phyloP scores from a whole-genome alignment of 2,797 vertebrate species.

The Clangula hyemalis region DNA sequence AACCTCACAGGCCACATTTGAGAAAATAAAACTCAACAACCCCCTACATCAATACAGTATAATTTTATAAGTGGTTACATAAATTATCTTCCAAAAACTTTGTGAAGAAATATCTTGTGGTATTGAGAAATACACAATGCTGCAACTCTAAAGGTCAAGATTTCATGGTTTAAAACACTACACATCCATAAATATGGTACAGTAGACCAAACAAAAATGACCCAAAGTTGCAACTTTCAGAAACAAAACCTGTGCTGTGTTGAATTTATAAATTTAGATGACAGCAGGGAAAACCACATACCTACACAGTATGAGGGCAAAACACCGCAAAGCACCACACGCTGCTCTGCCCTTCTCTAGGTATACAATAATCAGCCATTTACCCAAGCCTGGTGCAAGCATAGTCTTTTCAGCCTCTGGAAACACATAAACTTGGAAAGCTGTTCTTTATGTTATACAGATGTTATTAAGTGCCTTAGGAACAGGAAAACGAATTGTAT shows the following conservation, averaged over 20 bases:
- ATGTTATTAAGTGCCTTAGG: background rate
- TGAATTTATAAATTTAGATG: background rate
- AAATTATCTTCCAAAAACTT: conserved; percentile 19
- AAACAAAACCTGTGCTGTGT: background rate
- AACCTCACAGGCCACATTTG: background rate
- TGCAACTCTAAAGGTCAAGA: background rate
- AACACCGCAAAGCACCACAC: background rate
- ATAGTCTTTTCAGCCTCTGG: background rate
- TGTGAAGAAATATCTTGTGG: background rate
- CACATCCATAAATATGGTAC: background rate
- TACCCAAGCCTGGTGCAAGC: background rate
- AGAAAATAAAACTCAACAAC: conserved; percentile 20
- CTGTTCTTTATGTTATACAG: background rate
- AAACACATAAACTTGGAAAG: background rate
- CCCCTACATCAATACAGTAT: background rate
- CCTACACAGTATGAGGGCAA: background rate
- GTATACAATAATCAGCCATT: rapidly evolving
- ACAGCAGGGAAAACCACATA: background rate
- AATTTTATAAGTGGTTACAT: background rate
- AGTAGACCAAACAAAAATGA: background rate
- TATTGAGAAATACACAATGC: background rate
- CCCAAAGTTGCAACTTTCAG: background rate
- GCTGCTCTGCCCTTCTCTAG: background rate
- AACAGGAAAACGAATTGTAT: background rate
- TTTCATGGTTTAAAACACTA: background rate